Base-by-base conservation (phyloP, 2,797 vertebrate genomes). In the Amazonetta brasiliensis region DNA sequence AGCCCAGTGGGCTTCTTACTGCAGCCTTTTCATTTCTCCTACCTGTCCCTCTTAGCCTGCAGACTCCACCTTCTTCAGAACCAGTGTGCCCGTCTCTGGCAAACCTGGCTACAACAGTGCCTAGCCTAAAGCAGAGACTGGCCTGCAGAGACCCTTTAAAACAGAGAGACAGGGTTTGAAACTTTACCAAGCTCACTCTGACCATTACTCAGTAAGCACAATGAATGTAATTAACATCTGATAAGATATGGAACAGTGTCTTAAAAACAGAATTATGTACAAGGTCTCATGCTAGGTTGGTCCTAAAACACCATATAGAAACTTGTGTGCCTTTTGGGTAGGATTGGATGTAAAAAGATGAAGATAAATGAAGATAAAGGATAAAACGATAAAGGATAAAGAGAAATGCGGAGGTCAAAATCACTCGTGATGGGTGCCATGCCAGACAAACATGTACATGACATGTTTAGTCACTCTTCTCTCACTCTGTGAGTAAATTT, bases 21-120 rank as follows among this genome's bases (percentile, higher is more conserved):
- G 46, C 12, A 60, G 5, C 35, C 63, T 86, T 87, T 67, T 67
- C 22, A 19, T 68, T 82, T 67, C 25, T 80, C 28, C 25, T 33
- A 0, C 4, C 1, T 1, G 1, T 75, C 28, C 22, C 22, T n/a
- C 0, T 0, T n/a, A 25, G 41, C 30, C 50, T 23, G 13, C 0
- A 7, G 15, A 15, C 0, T 0, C 4, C 8, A 6, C 12, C 33
- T 54, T n/a, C 33, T n/a, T 71, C 60, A 72, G 67, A 48, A 79
- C 4, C 7, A 37, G 21, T 0, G 1, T 64, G 31, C 0, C 0
- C 44, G 1, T n/a, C 19, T 64, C 33, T 59, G 78, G 48, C 50
- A 78, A 58, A 23, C 19, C 10, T 62, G 85, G 17, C 23, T 44
- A 55, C 50, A 37, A 8, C 20, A 20, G 12, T 48, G 48, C 74